phyloP scores from a whole-genome alignment of 2,113 vertebrate genomes.

The Leucopsar rothschildi region DNA sequence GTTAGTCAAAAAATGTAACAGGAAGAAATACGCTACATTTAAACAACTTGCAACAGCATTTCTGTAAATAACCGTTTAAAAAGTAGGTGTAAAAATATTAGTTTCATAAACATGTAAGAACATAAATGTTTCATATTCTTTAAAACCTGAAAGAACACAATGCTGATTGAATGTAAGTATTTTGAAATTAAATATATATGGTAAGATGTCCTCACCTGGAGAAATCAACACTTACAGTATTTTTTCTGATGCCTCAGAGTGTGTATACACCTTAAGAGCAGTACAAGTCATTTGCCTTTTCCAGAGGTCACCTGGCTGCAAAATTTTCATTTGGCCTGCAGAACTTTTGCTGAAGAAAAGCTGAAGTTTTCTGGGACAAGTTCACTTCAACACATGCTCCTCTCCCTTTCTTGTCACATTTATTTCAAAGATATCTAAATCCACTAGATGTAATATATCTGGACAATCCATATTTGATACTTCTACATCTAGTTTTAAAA shows the following conservation, averaged over 20 bases:
- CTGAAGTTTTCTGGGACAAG: not conserved
- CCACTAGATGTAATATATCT: not conserved
- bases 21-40: not conserved
- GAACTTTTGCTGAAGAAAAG: not conserved
- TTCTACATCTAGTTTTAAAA: not conserved
- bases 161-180: not conserved
- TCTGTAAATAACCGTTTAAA: not conserved
- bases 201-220: not conserved
- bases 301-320: not conserved
- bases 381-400: not conserved
- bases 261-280: not conserved
- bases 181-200: not conserved
- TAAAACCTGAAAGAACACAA: not conserved
- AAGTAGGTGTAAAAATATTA: not conserved
- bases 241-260: not conserved
- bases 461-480: not conserved
- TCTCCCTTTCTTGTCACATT: not conserved
- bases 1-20: not conserved
- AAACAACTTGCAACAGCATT: not conserved
- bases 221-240: not conserved
- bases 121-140: not conserved
- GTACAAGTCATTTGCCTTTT: not conserved
- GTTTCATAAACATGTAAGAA: not conserved
- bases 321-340: not conserved
- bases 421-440: not conserved